Evolutionary conservation across 1,140 invertebrate species (phyloP).

Genomic region (Araneus ventricosus): DNA sequence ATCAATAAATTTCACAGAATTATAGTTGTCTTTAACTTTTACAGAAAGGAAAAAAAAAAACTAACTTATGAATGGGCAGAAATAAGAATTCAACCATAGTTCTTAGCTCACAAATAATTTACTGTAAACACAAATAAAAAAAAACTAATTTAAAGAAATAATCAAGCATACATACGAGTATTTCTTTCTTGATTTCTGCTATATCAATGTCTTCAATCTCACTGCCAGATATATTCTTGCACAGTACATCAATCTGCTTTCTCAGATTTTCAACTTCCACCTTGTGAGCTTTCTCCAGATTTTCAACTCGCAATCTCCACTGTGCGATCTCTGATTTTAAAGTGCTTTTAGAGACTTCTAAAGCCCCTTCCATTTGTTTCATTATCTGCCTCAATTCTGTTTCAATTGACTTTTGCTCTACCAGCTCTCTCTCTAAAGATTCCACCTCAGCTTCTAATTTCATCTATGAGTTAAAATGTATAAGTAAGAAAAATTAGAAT

Average conservation of each 20-base stretch:
- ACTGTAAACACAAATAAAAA: not conserved
- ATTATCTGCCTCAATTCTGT: slow-evolving; percentile 1
- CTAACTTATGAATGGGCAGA: too few species aligned
- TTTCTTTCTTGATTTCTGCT: slow-evolving; percentile 5
- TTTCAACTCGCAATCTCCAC: slow-evolving; percentile 5
- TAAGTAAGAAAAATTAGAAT: not conserved
- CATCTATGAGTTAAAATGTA: not conserved
- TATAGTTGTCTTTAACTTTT: too few species aligned
- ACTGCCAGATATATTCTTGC: slow-evolving; percentile 3
- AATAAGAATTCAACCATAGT: too few species aligned
- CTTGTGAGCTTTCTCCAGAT: slow-evolving; percentile 18
- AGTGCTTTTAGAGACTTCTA: slow-evolving; percentile 1
- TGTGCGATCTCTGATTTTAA: slow-evolving; percentile 23
- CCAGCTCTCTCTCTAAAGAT: slow-evolving; percentile 25
- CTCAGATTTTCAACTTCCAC: slow-evolving; percentile 16
- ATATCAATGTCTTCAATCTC: slow-evolving; percentile 53
- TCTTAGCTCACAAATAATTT: too few species aligned
- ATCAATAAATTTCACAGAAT: too few species aligned
- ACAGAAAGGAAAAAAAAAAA: too few species aligned
- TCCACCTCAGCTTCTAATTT: slow-evolving; percentile 55
- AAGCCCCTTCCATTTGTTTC: not conserved
- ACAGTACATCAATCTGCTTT: slow-evolving; percentile 29
- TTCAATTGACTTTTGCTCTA: slow-evolving; percentile 39
- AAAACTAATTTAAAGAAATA: not conserved
- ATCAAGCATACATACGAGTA: slow-evolving; percentile 29